Evolutionary conservation across 2,888 invertebrate species (phyloP), one percentile per base, ranked within the genome.

Genomic region (Drosophila paramelanica): DNA sequence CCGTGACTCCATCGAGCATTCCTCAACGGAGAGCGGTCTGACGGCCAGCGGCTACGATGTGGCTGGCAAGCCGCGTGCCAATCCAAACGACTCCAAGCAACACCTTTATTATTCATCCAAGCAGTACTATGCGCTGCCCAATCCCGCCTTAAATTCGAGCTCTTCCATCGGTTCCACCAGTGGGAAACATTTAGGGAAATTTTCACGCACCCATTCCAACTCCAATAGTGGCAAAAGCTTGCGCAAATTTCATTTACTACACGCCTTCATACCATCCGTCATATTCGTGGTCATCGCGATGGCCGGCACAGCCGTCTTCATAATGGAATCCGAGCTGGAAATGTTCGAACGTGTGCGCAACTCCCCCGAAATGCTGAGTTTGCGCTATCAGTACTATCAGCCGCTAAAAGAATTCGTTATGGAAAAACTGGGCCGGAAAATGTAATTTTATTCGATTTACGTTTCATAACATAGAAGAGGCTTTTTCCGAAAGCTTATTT

Each of bases 371-470:
- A 94, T 97, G 93, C 90, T 95, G 39, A 94, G 96, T 51, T 93
- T 97, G 61, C 94, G 95, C 69, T 95, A 95, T 81, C 96, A 96
- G 88, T 96, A 97, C 93, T 97, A 97, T 93, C 95, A 95, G 86
- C 97, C 97, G 25, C 93, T 96, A 61, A 97, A 97, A 92, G 95
- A 96, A 52, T 91, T 89, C 59, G 73, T 91, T 38, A 61, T 90
- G n/a, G 78, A 86, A 14, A 90, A 90, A 64, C 57, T 91, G 27
- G 87, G 88, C 13, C 77, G 78, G 10, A 89, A 89, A 52, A 57
- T 43, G 20, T 77, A 78, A 68, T 45, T 17, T 27, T 10, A 51
- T 8, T 51, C 13, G 8, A 20, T 17, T 11, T 11, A n/a, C 25
- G 5, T 36, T 36, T 13, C 36, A 36, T 5, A 4, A 11, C 5